These are phyloP conservation scores for Tyrannus savana DNA, from an alignment of 2,113 vertebrate genomes.

Conservation along the genomic window DNA sequence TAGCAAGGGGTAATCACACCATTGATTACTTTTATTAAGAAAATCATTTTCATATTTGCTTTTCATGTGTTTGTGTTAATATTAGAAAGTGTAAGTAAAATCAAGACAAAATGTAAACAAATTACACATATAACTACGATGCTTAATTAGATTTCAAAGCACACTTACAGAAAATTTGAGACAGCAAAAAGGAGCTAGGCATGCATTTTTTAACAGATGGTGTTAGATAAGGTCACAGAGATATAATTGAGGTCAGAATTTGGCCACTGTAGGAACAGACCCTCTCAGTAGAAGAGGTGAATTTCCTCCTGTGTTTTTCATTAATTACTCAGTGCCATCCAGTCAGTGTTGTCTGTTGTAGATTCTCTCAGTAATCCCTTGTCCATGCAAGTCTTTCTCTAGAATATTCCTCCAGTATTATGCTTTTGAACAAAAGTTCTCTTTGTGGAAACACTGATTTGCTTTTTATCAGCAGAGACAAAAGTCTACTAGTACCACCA, in stretches of 20 bases:
- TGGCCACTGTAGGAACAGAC: conserved; percentile 8
- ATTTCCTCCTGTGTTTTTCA: conserved; percentile 29
- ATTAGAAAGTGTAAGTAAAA: conserved; percentile 57
- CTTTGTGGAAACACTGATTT: background rate
- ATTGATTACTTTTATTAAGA: conserved; percentile 48
- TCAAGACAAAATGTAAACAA: conserved; percentile 61
- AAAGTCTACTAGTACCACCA: background rate
- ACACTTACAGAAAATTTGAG: background rate
- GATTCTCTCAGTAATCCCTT: background rate
- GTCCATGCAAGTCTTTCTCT: background rate
- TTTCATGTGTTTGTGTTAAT: background rate
- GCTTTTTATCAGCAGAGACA: background rate
- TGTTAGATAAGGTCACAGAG: conserved; percentile 15
- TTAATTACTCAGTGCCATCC: conserved; percentile 41
- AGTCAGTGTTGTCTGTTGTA: background rate
- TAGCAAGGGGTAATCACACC: conserved; percentile 54
- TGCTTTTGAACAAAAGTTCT: background rate
- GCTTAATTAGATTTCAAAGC: conserved; percentile 68
- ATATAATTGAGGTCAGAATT: conserved; percentile 52
- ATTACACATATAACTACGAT: conserved; percentile 17
- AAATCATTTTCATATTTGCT: conserved; percentile 45
- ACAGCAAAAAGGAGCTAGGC: background rate
- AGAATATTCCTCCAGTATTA: background rate
- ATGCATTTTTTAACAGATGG: conserved; percentile 44
- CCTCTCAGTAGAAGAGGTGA: conserved; percentile 3